These are phyloP conservation scores for Syngnathus floridae DNA, from an alignment of 2,113 vertebrate genomes.

Conservation along the genomic window DNA sequence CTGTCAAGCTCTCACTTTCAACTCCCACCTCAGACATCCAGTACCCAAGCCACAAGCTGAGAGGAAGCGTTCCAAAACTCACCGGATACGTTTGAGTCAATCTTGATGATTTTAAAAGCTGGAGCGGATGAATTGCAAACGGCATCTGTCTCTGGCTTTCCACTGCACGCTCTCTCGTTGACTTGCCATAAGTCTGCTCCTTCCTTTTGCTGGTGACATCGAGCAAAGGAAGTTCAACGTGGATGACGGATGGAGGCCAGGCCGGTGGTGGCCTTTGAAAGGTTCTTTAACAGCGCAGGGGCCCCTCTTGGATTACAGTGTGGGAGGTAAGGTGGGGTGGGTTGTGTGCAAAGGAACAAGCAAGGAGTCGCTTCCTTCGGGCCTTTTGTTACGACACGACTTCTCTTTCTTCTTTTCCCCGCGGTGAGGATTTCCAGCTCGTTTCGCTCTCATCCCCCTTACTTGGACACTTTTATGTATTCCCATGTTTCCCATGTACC, in stretches of 20 bases:
- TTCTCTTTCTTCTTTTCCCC: slow-evolving; percentile 12
- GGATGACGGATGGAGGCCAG: slow-evolving; percentile 31
- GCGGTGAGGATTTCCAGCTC: slow-evolving; percentile 2
- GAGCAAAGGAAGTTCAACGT: slow-evolving; percentile 29
- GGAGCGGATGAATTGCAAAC: slow-evolving; percentile 20
- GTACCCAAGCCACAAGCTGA: slow-evolving; percentile 4
- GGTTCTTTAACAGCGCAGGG: slow-evolving; percentile 36
- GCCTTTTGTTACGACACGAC: slow-evolving; percentile 4
- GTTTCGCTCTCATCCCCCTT: background rate
- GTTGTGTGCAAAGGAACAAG: slow-evolving; percentile 23
- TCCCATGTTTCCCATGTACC: background rate
- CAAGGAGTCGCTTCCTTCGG: slow-evolving; percentile 9
- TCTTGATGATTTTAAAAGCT: slow-evolving; percentile 28
- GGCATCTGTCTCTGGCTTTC: slow-evolving; percentile 12
- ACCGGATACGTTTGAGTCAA: slow-evolving; percentile 18
- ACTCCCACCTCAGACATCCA: slow-evolving; percentile 20
- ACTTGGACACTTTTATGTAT: background rate
- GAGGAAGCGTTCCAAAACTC: slow-evolving; percentile 6
- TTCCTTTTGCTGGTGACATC: slow-evolving; percentile 33
- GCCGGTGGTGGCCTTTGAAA: slow-evolving; percentile 29
- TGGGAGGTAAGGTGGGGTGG: slow-evolving; percentile 30
- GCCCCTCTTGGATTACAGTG: slow-evolving; percentile 38
- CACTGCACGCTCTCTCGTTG: slow-evolving; percentile 6
- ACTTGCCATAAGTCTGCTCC: slow-evolving; percentile 16
- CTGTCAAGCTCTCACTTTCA: slow-evolving; percentile 9